Evolutionary conservation across 2,113 vertebrate genomes (phyloP).

Genomic region (Ictalurus furcatus): DNA sequence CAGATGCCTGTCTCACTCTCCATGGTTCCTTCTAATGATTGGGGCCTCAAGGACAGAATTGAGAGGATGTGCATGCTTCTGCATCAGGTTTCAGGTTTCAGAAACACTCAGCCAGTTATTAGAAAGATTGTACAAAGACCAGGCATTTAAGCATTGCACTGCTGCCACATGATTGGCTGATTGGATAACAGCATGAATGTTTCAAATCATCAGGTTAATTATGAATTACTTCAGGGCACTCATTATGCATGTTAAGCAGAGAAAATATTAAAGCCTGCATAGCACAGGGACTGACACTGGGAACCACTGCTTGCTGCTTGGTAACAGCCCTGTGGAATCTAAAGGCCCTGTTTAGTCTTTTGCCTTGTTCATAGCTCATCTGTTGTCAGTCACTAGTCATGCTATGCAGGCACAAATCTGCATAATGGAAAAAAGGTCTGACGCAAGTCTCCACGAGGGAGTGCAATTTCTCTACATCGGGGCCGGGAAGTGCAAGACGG

Average conservation of each 20-base stretch:
- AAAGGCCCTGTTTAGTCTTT: slow-evolving; percentile 1
- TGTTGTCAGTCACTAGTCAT: slow-evolving; percentile 33
- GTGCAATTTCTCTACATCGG: slow-evolving; percentile 21
- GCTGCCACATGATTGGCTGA: not conserved
- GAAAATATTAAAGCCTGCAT: not conserved
- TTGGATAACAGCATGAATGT: not conserved
- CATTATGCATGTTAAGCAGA: not conserved
- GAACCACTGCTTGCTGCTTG: not conserved
- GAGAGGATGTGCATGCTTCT: slow-evolving; percentile 11
- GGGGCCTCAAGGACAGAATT: slow-evolving; percentile 24
- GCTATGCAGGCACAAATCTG: slow-evolving; percentile 9
- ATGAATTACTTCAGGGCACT: not conserved
- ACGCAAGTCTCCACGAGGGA: slow-evolving; percentile 37
- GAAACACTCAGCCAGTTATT: not conserved
- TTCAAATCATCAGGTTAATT: not conserved
- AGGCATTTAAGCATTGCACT: not conserved
- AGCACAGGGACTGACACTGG: not conserved
- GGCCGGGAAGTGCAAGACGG: not conserved
- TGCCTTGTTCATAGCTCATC: slow-evolving; percentile 26
- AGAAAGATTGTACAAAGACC: not conserved
- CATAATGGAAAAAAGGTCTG: slow-evolving; percentile 43
- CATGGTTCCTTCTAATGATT: not conserved
- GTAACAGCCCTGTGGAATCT: slow-evolving; percentile 29
- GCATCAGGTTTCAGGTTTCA: slow-evolving; percentile 8
- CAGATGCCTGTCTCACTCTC: not conserved